Evolutionary conservation across 2,888 invertebrate species (phyloP), one percentile per base, ranked within the genome.

Genomic region (Sclerodermus sp.): DNA sequence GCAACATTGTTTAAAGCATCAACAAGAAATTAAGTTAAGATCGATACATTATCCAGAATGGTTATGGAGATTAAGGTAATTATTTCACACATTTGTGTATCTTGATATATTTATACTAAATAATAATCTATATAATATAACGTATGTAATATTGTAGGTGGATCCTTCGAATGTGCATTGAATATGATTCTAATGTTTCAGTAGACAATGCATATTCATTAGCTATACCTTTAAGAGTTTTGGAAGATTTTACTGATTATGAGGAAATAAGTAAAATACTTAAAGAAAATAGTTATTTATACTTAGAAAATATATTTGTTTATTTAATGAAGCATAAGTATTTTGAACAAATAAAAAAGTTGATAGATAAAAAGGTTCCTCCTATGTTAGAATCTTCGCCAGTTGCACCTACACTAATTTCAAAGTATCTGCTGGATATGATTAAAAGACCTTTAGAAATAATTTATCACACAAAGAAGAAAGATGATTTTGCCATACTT

Each of bases 221-320:
- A 55, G 88, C 90, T 16, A 85, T 91, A 45, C 88, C 91, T 4
- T 80, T 93, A 53, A 83, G 91, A 65, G 87, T 90, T 80, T 79
- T 94, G 67, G 91, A 92, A 74, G 85, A 88, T 18, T 91, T 89
- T 67, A 87, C 90, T 9, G 53, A 80, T 78, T 44, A 79, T 77
- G 56, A 79, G 71, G 43, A 76, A 74, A 45, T 79, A 71, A 62
- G 71, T 70, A 46, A 75, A 32, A 50, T 78, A 6, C 43, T 64
- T 10, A 48, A 31, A 3, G 57, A 64, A 8, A 51, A 55, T 39
- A 59, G 48, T 43, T 56, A 80, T 73, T 44, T 77, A 76, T 59
- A 84, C 45, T 52, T 77, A 30, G 66, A 68, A 40, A 67, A 59
- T 46, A 68, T 76, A 44, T 76, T 76, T 58, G 57, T 61, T 12